Percentiles rank a stretch among this genome's conserved stretches.
Conservation (phyloP, 2,888 invertebrate species). For the Mechanitis messenoides region DNA sequence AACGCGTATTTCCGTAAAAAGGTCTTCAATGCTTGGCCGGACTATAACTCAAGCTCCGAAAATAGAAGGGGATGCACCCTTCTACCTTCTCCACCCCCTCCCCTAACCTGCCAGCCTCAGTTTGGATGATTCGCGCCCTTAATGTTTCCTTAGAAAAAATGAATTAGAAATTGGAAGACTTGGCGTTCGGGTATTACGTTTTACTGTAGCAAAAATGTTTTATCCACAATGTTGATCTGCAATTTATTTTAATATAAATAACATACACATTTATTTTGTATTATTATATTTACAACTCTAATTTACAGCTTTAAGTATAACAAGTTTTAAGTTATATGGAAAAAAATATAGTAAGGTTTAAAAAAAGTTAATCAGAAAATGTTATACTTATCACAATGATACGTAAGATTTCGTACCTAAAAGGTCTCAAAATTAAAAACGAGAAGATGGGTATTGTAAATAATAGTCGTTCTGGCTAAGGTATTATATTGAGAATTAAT, state of each 20-base stretch:
- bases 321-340: too few relatives aligned
- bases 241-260: conserved; percentile 19
- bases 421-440: too few relatives aligned
- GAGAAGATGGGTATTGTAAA: too few relatives aligned
- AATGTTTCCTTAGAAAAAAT: conserved; percentile 60
- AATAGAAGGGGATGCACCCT: conserved; percentile 63
- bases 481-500: too few relatives aligned
- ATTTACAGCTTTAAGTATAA: too few relatives aligned
- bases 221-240: conserved; percentile 34
- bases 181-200: conserved; percentile 2
- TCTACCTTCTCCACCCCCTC: conserved; percentile 27
- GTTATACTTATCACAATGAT: too few relatives aligned
- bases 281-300: too few relatives aligned
- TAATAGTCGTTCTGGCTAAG: too few relatives aligned
- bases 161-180: conserved; percentile 32
- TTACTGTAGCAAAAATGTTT: conserved; percentile 6
- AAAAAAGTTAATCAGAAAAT: too few relatives aligned
- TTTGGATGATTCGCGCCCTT: conserved; percentile 61
- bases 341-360: too few relatives aligned
- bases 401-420: too few relatives aligned
- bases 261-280: neutral
- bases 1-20: conserved; percentile 70
- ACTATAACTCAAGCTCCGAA: conserved; percentile 72
- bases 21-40: conserved; percentile 73
- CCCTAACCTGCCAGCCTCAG: conserved; percentile 49